Evolutionary conservation across 1,140 invertebrate genomes (phyloP).

Genomic region (Muscidifurax raptorellus): DNA sequence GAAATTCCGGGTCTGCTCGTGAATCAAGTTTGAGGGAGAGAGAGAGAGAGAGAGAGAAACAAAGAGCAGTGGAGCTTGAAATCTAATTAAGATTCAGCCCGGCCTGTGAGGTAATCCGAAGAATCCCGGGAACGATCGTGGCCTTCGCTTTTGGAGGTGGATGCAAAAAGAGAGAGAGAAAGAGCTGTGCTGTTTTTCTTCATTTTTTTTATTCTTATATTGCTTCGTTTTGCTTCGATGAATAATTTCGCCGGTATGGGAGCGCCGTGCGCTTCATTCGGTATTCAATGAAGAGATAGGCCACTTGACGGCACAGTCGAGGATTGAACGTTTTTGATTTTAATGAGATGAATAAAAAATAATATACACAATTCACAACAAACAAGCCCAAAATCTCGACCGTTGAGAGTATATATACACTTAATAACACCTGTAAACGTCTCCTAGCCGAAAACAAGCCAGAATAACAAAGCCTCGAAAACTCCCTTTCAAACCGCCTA

Average conservation of each 20-base stretch:
- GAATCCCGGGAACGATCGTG: neutral
- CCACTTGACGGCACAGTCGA: too few relatives aligned
- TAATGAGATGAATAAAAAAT: neutral
- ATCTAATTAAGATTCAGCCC: constrained; percentile 44
- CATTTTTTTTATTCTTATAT: too few relatives aligned
- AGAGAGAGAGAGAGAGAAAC: constrained; percentile 9
- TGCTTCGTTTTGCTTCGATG: too few relatives aligned
- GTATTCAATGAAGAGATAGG: too few relatives aligned
- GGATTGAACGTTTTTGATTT: neutral
- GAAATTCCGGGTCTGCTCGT: constrained; percentile 23
- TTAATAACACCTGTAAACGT: too few relatives aligned
- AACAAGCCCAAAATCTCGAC: too few relatives aligned
- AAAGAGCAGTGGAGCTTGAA: neutral
- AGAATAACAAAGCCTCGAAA: neutral
- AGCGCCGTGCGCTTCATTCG: too few relatives aligned
- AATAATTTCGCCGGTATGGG: too few relatives aligned
- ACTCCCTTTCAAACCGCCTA: neutral
- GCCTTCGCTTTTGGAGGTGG: neutral
- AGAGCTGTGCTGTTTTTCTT: neutral
- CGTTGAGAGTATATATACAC: too few relatives aligned
- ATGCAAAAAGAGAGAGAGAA: neutral
- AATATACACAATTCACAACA: too few relatives aligned
- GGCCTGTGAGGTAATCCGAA: constrained; percentile 9
- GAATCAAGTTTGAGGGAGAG: neutral
- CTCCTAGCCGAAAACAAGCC: too few relatives aligned